phyloP scores from a whole-genome alignment of 2,888 invertebrate species.

The Vesta saturnalis region DNA sequence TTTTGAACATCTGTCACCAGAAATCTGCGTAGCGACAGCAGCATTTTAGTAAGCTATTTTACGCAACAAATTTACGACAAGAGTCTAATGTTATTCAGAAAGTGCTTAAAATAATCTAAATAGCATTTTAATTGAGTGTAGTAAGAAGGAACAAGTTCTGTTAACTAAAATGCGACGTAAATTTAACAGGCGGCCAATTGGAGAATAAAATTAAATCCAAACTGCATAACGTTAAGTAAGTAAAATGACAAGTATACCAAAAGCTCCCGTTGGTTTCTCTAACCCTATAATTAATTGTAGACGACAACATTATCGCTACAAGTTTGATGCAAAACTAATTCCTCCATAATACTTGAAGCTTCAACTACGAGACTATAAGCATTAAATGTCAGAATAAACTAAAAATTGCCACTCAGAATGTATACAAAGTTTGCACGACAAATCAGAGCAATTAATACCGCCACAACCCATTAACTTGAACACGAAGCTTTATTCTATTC shows the following conservation, averaged over 20 bases:
- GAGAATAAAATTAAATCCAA: slow-evolving; percentile 45
- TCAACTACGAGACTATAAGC: slow-evolving; percentile 32
- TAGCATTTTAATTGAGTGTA: slow-evolving; percentile 52
- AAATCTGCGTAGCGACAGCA: slow-evolving; percentile 37
- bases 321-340: slow-evolving; percentile 42
- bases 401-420: slow-evolving; percentile 23
- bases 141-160: slow-evolving; percentile 44
- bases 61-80: slow-evolving; percentile 41
- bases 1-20: slow-evolving; percentile 50
- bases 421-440: slow-evolving; percentile 25
- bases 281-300: slow-evolving; percentile 48
- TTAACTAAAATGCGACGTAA: slow-evolving; percentile 38
- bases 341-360: slow-evolving; percentile 37
- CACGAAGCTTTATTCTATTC: slow-evolving; percentile 16
- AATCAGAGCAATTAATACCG: slow-evolving; percentile 28
- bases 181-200: slow-evolving; percentile 37
- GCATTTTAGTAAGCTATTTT: slow-evolving; percentile 43
- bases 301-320: slow-evolving; percentile 47
- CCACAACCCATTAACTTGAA: slow-evolving; percentile 24
- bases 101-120: slow-evolving; percentile 53
- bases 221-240: slow-evolving; percentile 42
- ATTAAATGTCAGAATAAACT: slow-evolving; percentile 33
- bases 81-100: slow-evolving; percentile 46
- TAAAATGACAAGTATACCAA: slow-evolving; percentile 45
- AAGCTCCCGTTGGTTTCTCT: slow-evolving; percentile 40